Evolutionary conservation across 2,113 vertebrate species (phyloP).

Genomic region (Pelvicachromis taeniatus): DNA sequence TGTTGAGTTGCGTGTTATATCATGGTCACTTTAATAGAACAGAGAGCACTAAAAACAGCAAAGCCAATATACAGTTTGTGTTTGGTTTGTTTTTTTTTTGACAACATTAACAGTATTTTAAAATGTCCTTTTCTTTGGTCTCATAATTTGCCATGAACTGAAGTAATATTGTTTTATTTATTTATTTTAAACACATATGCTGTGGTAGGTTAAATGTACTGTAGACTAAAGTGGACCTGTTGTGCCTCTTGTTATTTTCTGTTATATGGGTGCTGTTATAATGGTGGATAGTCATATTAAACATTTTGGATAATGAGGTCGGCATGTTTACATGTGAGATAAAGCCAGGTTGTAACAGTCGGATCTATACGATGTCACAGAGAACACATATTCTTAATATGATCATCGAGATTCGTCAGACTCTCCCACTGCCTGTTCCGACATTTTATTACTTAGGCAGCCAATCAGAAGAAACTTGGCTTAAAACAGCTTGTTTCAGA

Average conservation of each 20-base stretch:
- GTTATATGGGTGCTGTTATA: not conserved
- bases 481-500: accelerated
- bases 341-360: accelerated
- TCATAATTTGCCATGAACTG: not conserved
- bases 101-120: not conserved
- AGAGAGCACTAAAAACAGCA: not conserved
- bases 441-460: not conserved
- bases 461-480: not conserved
- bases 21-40: not conserved
- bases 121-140: not conserved
- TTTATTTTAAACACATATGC: not conserved
- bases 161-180: not conserved
- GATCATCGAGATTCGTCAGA: not conserved
- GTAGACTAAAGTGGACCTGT: not conserved
- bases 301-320: not conserved
- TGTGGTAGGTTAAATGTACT: not conserved
- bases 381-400: not conserved
- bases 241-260: not conserved
- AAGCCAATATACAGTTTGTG: not conserved
- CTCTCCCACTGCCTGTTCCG: not conserved
- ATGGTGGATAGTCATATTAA: not conserved
- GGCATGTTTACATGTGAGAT: not conserved
- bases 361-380: accelerated
- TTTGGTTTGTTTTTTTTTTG: not conserved
- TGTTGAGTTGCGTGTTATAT: not conserved